These are phyloP conservation scores for Pantherophis vulpinus DNA, from an alignment of 2,797 vertebrate genomes.

Conservation along the genomic window DNA sequence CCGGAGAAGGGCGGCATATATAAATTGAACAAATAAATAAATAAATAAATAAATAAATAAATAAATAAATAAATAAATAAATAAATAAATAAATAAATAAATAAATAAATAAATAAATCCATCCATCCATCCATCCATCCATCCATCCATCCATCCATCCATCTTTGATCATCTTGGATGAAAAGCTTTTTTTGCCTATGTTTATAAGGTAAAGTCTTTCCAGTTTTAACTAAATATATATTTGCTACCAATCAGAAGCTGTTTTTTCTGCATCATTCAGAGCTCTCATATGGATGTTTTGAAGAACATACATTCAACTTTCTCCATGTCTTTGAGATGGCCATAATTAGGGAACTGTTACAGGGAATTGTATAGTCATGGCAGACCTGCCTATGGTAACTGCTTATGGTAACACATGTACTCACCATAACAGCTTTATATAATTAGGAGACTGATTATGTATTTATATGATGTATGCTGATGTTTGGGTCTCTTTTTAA, in stretches of 20 bases:
- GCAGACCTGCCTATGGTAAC: neutral
- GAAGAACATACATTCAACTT: neutral
- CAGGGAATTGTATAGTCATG: neutral
- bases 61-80: too few relatives aligned
- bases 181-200: neutral
- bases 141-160: fast-evolving
- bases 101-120: too few relatives aligned
- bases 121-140: too few relatives aligned
- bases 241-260: neutral
- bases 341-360: neutral
- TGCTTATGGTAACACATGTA: neutral
- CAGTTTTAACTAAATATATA: neutral
- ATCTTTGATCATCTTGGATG: neutral
- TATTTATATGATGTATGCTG: neutral
- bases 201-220: neutral
- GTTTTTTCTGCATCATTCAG: neutral
- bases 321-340: neutral
- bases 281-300: neutral
- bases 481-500: neutral
- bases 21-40: too few relatives aligned
- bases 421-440: neutral
- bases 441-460: neutral
- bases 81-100: too few relatives aligned
- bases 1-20: too few relatives aligned
- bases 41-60: too few relatives aligned